These are phyloP conservation scores for Peromyscus nudipes DNA, from an alignment of 2,797 vertebrate genomes.

Conservation along the genomic window DNA sequence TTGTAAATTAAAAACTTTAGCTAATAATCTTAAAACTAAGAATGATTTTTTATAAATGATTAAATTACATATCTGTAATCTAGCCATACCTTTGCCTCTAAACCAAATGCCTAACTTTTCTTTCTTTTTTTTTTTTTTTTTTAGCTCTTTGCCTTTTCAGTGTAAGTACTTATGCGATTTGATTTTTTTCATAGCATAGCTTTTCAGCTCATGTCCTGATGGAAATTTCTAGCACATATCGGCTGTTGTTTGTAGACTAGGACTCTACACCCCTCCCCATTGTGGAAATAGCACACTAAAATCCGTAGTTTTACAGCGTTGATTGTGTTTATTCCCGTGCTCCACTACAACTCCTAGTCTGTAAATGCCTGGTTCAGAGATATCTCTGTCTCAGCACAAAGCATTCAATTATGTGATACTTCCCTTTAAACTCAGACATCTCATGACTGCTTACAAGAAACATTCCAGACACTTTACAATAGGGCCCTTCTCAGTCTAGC, in stretches of 20 bases:
- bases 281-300: neutral
- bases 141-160: neutral
- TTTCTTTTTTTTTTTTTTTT: neutral
- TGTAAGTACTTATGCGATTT: neutral
- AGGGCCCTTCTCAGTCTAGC: neutral
- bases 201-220: neutral
- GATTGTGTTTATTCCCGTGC: neutral
- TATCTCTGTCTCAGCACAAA: constrained; percentile 43
- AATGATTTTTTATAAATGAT: neutral
- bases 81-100: neutral
- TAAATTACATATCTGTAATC: neutral
- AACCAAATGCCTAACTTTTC: neutral
- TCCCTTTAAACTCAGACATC: constrained; percentile 57
- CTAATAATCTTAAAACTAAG: constrained; percentile 12
- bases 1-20: neutral
- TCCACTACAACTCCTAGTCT: neutral
- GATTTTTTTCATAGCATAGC: neutral
- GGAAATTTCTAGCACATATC: neutral
- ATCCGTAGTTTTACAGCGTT: neutral
- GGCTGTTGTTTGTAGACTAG: neutral
- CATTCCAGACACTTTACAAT: constrained; percentile 62
- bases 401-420: constrained; percentile 64
- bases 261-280: neutral
- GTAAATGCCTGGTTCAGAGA: neutral
- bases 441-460: constrained; percentile 70